A percentile compares a stretch with the other conserved stretches of the same genome.
These are phyloP conservation scores for Drosophila differens DNA, from an alignment of 2,888 invertebrate genomes.

Conservation along the genomic window DNA sequence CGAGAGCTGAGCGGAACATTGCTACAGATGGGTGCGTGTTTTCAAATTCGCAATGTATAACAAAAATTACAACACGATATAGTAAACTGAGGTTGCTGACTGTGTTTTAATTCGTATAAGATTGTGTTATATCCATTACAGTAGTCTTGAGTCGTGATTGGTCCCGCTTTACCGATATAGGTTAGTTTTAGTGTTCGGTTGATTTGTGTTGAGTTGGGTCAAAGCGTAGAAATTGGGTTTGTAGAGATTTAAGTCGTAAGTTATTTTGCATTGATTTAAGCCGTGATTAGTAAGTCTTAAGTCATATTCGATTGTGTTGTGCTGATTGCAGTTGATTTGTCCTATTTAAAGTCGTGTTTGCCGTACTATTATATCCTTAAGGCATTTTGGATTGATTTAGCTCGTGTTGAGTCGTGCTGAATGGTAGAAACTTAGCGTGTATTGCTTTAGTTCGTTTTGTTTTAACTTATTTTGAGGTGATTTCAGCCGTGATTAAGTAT, in stretches of 20 bases:
- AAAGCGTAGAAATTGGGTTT: not conserved
- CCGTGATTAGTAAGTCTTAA: not conserved
- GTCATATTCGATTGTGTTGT: not conserved
- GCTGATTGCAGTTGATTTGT: not conserved
- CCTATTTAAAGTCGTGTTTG: not conserved
- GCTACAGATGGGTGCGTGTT: conserved; percentile 14
- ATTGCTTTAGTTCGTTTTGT: not conserved
- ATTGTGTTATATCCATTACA: not conserved
- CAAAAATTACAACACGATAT: not conserved
- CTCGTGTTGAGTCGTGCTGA: too few relatives aligned
- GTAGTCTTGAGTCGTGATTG: not conserved
- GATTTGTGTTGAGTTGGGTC: not conserved
- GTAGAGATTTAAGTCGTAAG: not conserved
- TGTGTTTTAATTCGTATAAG: not conserved
- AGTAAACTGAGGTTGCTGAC: not conserved
- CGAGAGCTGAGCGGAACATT: conserved; percentile 5
- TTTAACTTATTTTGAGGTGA: not conserved
- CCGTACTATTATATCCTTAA: not conserved
- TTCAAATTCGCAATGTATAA: not conserved
- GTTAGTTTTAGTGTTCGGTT: not conserved
- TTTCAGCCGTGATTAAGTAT: not conserved
- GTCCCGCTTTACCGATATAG: not conserved
- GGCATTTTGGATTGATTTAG: not conserved
- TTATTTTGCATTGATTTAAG: not conserved
- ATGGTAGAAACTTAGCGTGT: too few relatives aligned